These are phyloP conservation scores for Mus minutoides DNA, from an alignment of 2,797 vertebrate genomes.

Conservation along the genomic window DNA sequence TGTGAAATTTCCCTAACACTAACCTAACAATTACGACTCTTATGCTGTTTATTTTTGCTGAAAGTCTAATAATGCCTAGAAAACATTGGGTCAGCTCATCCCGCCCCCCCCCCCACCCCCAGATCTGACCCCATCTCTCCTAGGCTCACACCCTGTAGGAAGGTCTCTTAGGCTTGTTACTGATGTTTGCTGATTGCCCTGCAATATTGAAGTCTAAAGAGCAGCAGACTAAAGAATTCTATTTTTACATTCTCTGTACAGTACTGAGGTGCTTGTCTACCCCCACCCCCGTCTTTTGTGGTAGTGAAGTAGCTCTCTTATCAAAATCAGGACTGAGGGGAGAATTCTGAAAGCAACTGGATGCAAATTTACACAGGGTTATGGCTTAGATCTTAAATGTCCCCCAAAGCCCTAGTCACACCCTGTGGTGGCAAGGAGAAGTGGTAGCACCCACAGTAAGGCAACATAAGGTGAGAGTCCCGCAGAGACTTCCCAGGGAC, in stretches of 20 bases:
- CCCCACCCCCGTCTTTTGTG: not conserved
- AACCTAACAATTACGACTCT: not conserved
- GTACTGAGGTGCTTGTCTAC: not conserved
- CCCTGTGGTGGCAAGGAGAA: not conserved
- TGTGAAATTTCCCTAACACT: not conserved
- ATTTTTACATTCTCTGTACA: not conserved
- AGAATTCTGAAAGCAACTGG: not conserved
- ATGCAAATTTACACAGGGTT: not conserved
- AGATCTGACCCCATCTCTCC: not conserved
- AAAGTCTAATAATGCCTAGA: not conserved
- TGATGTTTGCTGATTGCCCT: not conserved
- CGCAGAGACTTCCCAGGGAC: not conserved
- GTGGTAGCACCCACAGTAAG: not conserved
- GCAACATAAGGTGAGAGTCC: not conserved
- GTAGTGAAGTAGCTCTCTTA: not conserved
- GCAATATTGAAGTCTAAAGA: not conserved
- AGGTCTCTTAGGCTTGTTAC: not conserved
- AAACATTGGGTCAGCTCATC: not conserved
- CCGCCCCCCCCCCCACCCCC: no score
- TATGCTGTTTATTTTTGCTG: not conserved
- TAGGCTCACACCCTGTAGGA: not conserved
- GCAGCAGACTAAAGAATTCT: not conserved
- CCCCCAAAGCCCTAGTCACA: not conserved
- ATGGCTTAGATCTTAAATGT: not conserved
- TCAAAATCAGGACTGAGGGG: not conserved